Evolutionary conservation across 2,113 vertebrate species (phyloP).

Genomic region (Ia io): DNA sequence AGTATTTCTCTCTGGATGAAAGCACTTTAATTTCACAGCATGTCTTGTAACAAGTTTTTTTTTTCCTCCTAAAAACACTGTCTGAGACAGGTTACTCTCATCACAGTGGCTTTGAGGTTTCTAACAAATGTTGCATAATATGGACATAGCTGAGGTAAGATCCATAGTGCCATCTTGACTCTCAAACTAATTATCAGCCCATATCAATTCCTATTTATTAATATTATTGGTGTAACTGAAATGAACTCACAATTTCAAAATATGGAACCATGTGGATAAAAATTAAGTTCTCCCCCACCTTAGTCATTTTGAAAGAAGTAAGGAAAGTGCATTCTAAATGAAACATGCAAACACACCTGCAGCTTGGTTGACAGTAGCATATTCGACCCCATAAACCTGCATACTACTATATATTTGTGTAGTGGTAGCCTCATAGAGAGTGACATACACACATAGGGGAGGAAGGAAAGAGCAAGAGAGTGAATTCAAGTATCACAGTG

Average conservation of each 20-base stretch:
- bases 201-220: constrained; percentile 46
- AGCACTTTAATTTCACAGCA: not conserved
- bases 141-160: not conserved
- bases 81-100: not conserved
- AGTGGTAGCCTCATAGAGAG: not conserved
- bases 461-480: not conserved
- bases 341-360: not conserved
- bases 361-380: not conserved
- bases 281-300: not conserved
- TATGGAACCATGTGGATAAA: constrained; percentile 22
- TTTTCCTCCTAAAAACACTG: not conserved
- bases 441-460: fast-evolving
- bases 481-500: not conserved
- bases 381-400: not conserved
- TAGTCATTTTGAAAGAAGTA: constrained; percentile 41
- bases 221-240: not conserved
- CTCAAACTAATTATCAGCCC: not conserved
- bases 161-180: not conserved
- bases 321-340: not conserved
- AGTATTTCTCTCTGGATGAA: not conserved
- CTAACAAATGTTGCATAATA: not conserved
- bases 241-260: constrained; percentile 56
- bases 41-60: not conserved
- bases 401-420: not conserved
- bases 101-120: not conserved